Conservation (phyloP, 2,113 vertebrate genomes). For the Saguinus imperator region DNA sequence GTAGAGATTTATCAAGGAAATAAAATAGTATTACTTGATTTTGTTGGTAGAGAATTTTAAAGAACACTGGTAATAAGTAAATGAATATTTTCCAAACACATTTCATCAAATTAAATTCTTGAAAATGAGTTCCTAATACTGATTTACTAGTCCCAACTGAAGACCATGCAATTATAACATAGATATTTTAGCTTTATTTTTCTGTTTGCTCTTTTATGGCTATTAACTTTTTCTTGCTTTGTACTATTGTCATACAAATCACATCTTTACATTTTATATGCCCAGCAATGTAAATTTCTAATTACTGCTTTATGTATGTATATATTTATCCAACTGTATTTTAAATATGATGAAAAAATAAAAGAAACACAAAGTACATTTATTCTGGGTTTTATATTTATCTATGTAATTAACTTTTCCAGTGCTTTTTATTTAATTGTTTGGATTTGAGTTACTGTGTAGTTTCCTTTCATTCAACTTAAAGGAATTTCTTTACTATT, state of each 20-base stretch:
- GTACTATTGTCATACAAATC: background rate
- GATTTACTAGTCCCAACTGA: background rate
- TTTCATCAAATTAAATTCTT: background rate
- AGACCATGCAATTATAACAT: background rate
- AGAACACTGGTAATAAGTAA: background rate
- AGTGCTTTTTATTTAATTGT: background rate
- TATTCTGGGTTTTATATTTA: background rate
- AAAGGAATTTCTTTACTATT: background rate
- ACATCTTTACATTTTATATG: background rate
- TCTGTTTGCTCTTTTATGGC: background rate
- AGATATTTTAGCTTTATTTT: background rate
- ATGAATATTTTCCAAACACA: background rate
- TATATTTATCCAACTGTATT: background rate
- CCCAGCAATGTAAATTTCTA: background rate
- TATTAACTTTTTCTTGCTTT: background rate
- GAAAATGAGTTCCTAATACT: background rate
- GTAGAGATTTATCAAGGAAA: background rate
- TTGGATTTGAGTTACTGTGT: background rate
- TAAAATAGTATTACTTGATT: background rate
- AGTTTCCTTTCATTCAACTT: background rate
- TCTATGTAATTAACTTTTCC: background rate
- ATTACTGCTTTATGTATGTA: background rate
- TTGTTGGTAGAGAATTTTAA: background rate
- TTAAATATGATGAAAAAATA: constrained; percentile 3
- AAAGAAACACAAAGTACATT: background rate